A percentile compares a stretch with the other conserved stretches of the same genome.
Evolutionary conservation across 2,888 invertebrate species (phyloP).

Genomic region (Polietes domitor): DNA sequence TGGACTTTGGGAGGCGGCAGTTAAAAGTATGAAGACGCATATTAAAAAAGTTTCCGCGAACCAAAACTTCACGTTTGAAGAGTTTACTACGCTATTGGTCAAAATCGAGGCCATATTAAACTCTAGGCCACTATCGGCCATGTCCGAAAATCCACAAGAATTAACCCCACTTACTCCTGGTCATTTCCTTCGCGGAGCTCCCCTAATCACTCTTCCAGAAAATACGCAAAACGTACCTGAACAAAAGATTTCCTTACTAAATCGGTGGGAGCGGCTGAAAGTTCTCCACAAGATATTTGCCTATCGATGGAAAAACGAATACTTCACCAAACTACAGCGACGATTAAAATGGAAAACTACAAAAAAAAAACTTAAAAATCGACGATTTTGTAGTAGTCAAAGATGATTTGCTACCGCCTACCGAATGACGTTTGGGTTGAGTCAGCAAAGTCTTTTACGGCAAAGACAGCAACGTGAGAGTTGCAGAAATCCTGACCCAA

Average conservation of each 20-base stretch:
- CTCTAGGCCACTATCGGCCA: conserved; percentile 26
- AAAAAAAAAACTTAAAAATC: too few species aligned
- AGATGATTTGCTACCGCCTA: background rate
- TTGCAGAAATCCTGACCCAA: background rate
- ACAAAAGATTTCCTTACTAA: too few species aligned
- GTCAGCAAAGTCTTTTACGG: background rate
- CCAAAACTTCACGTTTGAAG: background rate
- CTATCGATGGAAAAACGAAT: background rate
- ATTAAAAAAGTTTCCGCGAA: background rate
- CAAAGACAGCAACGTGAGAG: background rate
- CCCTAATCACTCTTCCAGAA: conserved; percentile 22
- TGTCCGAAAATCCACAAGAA: conserved; percentile 44
- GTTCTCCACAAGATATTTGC: background rate
- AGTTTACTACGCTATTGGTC: conserved; percentile 1
- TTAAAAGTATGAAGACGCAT: background rate
- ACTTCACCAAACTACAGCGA: background rate
- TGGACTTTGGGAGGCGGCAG: conserved; percentile 12
- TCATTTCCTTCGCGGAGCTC: conserved; percentile 45
- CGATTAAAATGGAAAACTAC: too few species aligned
- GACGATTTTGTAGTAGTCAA: too few species aligned
- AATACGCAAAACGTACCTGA: background rate
- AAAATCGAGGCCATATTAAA: conserved; percentile 38
- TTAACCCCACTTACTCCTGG: conserved; percentile 38
- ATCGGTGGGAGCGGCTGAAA: background rate
- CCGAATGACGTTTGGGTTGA: background rate